phyloP scores from a whole-genome alignment of 2,113 vertebrate species.

The Sinosuthora webbiana region DNA sequence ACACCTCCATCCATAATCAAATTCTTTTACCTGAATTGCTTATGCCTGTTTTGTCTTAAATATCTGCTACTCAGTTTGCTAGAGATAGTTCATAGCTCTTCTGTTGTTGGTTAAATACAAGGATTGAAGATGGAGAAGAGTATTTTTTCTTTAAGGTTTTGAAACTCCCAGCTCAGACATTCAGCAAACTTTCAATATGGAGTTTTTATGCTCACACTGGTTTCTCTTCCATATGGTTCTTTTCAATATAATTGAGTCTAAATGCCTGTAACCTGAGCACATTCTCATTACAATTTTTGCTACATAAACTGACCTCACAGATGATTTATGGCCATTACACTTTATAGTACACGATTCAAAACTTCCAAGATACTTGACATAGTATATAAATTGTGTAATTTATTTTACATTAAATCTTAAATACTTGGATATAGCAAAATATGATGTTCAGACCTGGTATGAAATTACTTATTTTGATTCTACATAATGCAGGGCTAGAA shows the following conservation, averaged over 20 bases:
- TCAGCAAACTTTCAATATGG: slow-evolving; percentile 47
- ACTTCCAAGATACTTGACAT: slow-evolving; percentile 62
- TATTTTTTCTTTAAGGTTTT: slow-evolving; percentile 19
- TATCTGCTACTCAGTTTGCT: not conserved
- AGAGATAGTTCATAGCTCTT: not conserved
- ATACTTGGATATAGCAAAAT: slow-evolving; percentile 46
- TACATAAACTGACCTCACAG: slow-evolving; percentile 65
- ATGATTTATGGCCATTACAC: slow-evolving; percentile 68
- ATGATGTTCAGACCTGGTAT: not conserved
- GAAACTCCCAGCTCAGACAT: slow-evolving; percentile 16
- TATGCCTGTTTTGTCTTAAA: not conserved
- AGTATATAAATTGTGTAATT: slow-evolving; percentile 48
- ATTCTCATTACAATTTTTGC: slow-evolving; percentile 73
- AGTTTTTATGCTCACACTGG: slow-evolving; percentile 46
- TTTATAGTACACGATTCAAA: slow-evolving; percentile 58
- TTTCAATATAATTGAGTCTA: slow-evolving; percentile 76
- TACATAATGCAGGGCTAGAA: not conserved
- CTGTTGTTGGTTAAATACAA: not conserved
- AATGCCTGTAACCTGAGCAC: slow-evolving; percentile 73
- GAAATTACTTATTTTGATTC: slow-evolving; percentile 46
- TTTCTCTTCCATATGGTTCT: slow-evolving; percentile 78
- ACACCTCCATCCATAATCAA: not conserved
- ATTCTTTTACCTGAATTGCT: not conserved
- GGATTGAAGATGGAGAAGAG: slow-evolving; percentile 1
- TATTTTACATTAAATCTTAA: slow-evolving; percentile 63